phyloP scores from a whole-genome alignment of 2,797 vertebrate species.

The Rhynchonycteris naso region DNA sequence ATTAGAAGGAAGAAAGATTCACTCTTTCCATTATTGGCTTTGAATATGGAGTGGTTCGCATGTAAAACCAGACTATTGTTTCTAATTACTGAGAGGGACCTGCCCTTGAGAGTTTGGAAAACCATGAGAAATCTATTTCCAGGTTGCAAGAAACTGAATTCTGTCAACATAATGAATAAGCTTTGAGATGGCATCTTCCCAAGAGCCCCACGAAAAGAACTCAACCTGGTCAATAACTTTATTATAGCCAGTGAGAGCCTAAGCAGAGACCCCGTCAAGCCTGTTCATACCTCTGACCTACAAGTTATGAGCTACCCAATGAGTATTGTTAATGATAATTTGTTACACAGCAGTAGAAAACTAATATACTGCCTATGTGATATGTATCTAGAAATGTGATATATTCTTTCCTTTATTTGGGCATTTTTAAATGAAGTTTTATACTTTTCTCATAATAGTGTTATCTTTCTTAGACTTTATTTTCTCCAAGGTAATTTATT shows the following conservation, averaged over 20 bases:
- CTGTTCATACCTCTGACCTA: no score
- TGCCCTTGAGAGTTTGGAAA: background rate
- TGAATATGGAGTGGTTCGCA: background rate
- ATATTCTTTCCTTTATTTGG: background rate
- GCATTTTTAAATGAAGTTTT: background rate
- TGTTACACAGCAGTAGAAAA: no score
- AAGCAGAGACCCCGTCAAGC: background rate
- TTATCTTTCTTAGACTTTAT: background rate
- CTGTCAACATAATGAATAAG: background rate
- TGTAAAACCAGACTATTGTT: background rate
- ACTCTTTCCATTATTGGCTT: background rate
- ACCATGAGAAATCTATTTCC: background rate
- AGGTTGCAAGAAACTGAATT: no score
- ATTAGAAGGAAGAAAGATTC: no score
- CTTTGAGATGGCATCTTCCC: background rate
- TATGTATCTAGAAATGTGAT: background rate
- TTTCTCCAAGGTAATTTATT: background rate
- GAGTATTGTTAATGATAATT: background rate
- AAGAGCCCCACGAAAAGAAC: background rate
- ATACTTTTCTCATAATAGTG: background rate
- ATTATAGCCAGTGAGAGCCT: background rate
- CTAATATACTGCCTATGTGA: background rate
- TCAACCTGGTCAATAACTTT: background rate
- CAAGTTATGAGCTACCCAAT: no score
- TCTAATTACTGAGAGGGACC: background rate